Evolutionary conservation across 2,113 vertebrate species (phyloP).

Genomic region (Rissa tridactyla): DNA sequence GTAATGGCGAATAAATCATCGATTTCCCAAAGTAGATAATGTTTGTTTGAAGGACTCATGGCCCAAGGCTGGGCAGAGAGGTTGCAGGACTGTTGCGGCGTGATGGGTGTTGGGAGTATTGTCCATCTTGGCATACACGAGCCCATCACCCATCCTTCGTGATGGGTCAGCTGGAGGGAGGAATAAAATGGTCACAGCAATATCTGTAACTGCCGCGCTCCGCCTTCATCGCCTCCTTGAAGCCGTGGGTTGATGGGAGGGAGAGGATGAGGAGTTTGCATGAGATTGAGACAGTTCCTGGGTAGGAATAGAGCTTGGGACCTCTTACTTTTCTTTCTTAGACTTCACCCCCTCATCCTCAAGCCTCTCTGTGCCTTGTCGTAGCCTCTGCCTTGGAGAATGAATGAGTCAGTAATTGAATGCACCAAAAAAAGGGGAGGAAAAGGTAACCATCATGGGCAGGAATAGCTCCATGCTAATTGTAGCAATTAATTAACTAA

Average conservation of each 20-base stretch:
- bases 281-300: background rate
- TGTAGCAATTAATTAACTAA: conserved; percentile 53
- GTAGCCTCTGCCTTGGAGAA: background rate
- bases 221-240: background rate
- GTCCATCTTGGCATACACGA: background rate
- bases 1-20: background rate
- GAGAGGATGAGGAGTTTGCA: background rate
- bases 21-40: background rate
- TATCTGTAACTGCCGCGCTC: background rate
- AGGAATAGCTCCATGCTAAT: conserved; percentile 26
- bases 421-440: background rate
- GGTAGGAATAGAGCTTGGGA: background rate
- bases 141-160: background rate
- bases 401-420: background rate
- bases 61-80: fast-evolving
- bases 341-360: background rate
- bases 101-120: background rate
- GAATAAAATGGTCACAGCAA: background rate
- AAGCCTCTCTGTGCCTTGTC: background rate
- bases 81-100: fast-evolving
- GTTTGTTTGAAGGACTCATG: background rate
- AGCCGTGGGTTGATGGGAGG: background rate
- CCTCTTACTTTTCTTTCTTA: background rate
- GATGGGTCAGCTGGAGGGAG: background rate
- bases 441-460: background rate